These are phyloP conservation scores for Gavia stellata DNA, from an alignment of 2,113 vertebrate genomes.

Conservation along the genomic window DNA sequence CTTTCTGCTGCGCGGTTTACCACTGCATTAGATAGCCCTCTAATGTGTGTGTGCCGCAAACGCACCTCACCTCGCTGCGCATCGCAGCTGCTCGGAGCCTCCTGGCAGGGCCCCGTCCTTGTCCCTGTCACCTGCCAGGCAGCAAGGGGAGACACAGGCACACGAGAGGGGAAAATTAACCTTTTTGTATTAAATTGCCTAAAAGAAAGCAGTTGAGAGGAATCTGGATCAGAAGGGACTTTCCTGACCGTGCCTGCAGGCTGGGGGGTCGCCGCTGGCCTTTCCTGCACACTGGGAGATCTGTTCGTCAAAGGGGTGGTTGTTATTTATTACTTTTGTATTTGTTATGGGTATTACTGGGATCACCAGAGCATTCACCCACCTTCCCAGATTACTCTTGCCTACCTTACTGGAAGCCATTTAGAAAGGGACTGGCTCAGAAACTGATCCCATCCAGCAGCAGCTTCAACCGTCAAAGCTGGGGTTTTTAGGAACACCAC, in stretches of 20 bases:
- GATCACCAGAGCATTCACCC: neutral
- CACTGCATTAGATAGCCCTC: neutral
- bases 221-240: neutral
- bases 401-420: neutral
- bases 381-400: neutral
- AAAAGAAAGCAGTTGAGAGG: neutral
- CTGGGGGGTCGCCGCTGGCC: neutral
- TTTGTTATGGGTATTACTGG: neutral
- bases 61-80: rapidly evolving
- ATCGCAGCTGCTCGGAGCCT: rapidly evolving
- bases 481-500: neutral
- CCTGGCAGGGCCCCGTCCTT: neutral
- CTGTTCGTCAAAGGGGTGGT: neutral
- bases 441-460: neutral
- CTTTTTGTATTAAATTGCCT: neutral
- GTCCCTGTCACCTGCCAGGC: neutral
- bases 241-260: neutral
- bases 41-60: neutral
- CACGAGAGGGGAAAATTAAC: neutral
- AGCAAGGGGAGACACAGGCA: neutral
- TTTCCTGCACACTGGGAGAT: neutral
- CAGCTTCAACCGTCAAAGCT: neutral
- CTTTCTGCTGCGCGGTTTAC: neutral
- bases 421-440: neutral
- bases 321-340: neutral